Evolutionary conservation across 1,140 invertebrate genomes (phyloP).

Genomic region (Trichonephila clavata): DNA sequence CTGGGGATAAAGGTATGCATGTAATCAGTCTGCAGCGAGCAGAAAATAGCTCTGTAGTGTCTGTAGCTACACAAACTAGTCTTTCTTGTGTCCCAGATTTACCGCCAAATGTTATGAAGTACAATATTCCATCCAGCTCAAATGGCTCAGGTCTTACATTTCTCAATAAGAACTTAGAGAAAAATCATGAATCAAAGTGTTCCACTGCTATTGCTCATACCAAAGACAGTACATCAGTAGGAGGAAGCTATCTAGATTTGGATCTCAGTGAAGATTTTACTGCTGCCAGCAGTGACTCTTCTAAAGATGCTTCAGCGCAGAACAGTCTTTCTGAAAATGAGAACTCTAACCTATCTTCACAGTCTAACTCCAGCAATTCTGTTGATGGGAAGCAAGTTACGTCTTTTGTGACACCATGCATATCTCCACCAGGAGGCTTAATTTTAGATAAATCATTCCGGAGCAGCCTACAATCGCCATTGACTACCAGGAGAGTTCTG

Average conservation of each 20-base stretch:
- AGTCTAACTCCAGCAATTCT: constrained; percentile 71
- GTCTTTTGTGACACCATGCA: constrained; percentile 4
- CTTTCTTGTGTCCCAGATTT: constrained; percentile 67
- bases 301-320: constrained; percentile 60
- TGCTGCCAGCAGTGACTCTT: constrained; percentile 67
- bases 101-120: constrained; percentile 52
- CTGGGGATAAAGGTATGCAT: constrained; percentile 73
- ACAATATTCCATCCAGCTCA: constrained; percentile 74
- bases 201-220: constrained; percentile 17
- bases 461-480: constrained; percentile 65
- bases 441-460: constrained; percentile 63
- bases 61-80: constrained; percentile 70
- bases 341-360: constrained; percentile 71
- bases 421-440: constrained; percentile 23
- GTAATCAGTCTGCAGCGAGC: constrained; percentile 72
- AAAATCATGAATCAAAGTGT: constrained; percentile 65
- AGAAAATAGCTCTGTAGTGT: constrained; percentile 70
- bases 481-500: constrained; percentile 59
- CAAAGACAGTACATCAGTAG: constrained; percentile 46
- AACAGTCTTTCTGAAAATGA: constrained; percentile 73
- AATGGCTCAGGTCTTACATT: constrained; percentile 66
- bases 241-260: constrained; percentile 45
- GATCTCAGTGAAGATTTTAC: constrained; percentile 60
- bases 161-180: constrained; percentile 52
- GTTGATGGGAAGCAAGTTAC: constrained; percentile 35